phyloP scores from a whole-genome alignment of 2,888 invertebrate genomes.

The Phengaris arion region DNA sequence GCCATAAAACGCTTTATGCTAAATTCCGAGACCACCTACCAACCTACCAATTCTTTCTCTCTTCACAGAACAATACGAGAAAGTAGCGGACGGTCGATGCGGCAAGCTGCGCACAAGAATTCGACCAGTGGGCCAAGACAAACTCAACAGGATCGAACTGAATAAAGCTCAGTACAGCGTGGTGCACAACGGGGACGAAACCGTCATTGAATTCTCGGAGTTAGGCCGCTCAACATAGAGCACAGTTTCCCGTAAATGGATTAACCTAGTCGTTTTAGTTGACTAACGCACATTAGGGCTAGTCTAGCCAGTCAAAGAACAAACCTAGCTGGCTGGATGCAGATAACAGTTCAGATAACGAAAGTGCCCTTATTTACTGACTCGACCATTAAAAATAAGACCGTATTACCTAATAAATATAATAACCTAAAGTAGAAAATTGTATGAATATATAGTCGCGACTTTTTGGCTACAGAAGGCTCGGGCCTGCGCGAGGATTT shows the following conservation, averaged over 20 bases:
- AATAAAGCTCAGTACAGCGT: constrained; percentile 64
- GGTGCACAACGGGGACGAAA: constrained; percentile 51
- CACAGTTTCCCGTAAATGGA: constrained; percentile 11
- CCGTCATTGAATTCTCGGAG: constrained; percentile 56
- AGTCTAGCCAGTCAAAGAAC: too few relatives aligned
- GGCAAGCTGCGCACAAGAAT: constrained; percentile 67
- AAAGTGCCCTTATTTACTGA: too few relatives aligned
- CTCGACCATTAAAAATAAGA: too few relatives aligned
- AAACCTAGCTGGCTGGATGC: too few relatives aligned
- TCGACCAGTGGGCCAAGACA: constrained; percentile 56
- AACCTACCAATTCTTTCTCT: constrained; percentile 20
- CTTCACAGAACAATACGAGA: constrained; percentile 63
- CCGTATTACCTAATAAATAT: too few relatives aligned
- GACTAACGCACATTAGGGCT: not conserved
- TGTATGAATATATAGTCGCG: too few relatives aligned
- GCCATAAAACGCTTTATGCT: too few relatives aligned
- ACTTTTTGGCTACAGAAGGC: too few relatives aligned
- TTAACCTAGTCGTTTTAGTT: constrained; percentile 17
- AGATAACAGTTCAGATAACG: too few relatives aligned
- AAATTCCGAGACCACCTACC: too few relatives aligned
- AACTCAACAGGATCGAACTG: constrained; percentile 61
- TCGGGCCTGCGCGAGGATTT: too few relatives aligned
- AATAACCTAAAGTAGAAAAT: too few relatives aligned
- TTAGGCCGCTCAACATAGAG: constrained; percentile 37
- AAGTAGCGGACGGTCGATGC: constrained; percentile 65